Evolutionary conservation across 1,140 invertebrate genomes (phyloP).

Genomic region (Phymorhynchus buccinoides): DNA sequence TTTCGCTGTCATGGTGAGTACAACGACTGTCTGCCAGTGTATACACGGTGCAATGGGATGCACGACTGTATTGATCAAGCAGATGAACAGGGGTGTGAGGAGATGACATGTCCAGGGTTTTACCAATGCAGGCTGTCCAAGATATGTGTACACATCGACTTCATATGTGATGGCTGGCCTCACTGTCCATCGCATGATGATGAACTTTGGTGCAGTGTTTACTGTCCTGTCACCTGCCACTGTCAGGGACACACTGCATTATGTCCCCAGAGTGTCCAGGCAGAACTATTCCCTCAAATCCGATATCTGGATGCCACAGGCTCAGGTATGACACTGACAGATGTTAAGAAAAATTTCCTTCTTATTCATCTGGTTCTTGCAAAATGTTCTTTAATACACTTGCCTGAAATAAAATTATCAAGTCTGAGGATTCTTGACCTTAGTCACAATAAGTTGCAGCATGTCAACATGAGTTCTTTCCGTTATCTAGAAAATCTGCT

Average conservation of each 20-base stretch:
- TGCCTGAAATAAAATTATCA: neutral
- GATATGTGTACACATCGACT: neutral
- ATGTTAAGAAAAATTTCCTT: neutral
- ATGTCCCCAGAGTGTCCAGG: neutral
- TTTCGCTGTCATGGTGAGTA: no score
- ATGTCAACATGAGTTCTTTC: slow-evolving; percentile 17
- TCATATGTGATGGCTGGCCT: no score
- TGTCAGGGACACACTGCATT: neutral
- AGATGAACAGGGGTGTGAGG: no score
- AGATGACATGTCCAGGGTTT: neutral
- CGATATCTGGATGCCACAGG: slow-evolving; percentile 8
- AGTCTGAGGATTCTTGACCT: slow-evolving; percentile 24
- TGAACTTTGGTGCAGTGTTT: neutral
- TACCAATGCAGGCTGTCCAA: neutral
- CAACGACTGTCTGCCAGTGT: neutral
- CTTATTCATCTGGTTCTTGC: neutral
- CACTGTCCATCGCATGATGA: no score
- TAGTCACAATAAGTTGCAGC: slow-evolving; percentile 29
- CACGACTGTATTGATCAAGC: neutral
- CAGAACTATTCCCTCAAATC: neutral
- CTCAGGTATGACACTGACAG: neutral
- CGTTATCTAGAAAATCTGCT: slow-evolving; percentile 6
- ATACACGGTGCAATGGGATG: neutral
- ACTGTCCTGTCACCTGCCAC: neutral
- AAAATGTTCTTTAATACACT: neutral